Percentiles rank a stretch among this genome's conserved stretches.
Conservation (phyloP, 1,140 invertebrate species). For the Harlomillsia oculata region DNA sequence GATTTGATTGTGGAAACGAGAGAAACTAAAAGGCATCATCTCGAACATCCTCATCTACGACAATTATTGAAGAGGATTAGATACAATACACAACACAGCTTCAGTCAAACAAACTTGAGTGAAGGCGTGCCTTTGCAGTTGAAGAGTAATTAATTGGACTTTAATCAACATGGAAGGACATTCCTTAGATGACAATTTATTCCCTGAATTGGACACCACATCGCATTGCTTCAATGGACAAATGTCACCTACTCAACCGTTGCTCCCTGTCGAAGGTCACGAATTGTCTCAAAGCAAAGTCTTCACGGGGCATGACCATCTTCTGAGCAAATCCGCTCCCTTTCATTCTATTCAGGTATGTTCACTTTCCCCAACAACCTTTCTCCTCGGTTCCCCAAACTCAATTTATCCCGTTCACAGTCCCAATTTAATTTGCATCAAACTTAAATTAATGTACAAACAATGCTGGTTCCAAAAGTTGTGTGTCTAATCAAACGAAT, state of each 20-base stretch:
- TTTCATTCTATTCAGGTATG: slow-evolving; percentile 35
- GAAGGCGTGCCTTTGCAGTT: no score
- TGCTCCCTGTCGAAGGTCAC: slow-evolving; percentile 5
- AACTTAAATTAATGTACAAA: no score
- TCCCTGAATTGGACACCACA: slow-evolving; percentile 34
- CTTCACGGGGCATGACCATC: background rate
- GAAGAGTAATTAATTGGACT: slow-evolving; percentile 29
- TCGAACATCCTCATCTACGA: slow-evolving; percentile 16
- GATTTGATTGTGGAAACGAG: slow-evolving; percentile 31
- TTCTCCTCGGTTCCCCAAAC: no score
- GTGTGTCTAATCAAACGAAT: no score
- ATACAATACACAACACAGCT: no score
- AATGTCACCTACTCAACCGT: slow-evolving; percentile 20
- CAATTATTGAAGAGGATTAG: slow-evolving; percentile 9
- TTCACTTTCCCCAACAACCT: no score
- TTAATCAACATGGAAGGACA: slow-evolving; percentile 36
- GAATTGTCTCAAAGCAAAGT: background rate
- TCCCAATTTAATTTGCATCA: no score
- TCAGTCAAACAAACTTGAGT: no score
- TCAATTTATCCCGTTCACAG: no score
- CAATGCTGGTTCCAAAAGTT: no score
- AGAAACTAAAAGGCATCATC: slow-evolving; percentile 16
- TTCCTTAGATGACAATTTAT: slow-evolving; percentile 34
- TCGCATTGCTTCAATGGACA: slow-evolving; percentile 35
- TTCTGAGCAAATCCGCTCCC: slow-evolving; percentile 6